A percentile compares a stretch with the other conserved stretches of the same genome.
phyloP scores from a whole-genome alignment of 1,140 invertebrate genomes.

The Anastatus disparis region DNA sequence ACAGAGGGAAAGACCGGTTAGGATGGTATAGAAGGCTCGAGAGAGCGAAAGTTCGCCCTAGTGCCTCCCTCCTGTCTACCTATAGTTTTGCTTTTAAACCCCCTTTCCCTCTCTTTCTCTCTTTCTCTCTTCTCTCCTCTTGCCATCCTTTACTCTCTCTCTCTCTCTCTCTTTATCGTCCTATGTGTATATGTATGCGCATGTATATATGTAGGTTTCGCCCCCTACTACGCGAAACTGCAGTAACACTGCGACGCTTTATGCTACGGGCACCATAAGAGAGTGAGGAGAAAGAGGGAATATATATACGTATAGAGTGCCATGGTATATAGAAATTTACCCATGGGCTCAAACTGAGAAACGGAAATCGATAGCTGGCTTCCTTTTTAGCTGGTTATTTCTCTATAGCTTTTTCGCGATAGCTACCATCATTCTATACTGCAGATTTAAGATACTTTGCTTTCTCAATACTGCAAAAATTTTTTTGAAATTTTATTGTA shows the following conservation, averaged over 20 bases:
- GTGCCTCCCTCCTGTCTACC: conserved; percentile 64
- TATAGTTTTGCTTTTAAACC: conserved; percentile 18
- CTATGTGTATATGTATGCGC: background rate
- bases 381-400: conserved; percentile 18
- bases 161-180: background rate
- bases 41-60: conserved; percentile 68
- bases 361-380: conserved; percentile 36
- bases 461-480: too few species aligned
- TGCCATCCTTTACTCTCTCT: conserved; percentile 9
- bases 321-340: too few species aligned
- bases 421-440: too few species aligned
- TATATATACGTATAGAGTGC: too few species aligned
- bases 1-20: conserved; percentile 59
- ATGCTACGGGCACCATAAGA: too few species aligned
- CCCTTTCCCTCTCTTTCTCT: conserved; percentile 25
- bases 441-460: too few species aligned
- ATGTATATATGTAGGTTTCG: too few species aligned
- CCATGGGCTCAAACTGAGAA: background rate
- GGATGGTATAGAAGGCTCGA: too few species aligned
- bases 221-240: background rate
- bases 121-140: conserved; percentile 17
- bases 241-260: conserved; percentile 15
- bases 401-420: conserved; percentile 12
- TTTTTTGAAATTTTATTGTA: too few species aligned
- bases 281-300: too few species aligned